Evolutionary conservation across 2,888 invertebrate species (phyloP), one percentile per base, ranked within the genome.

Genomic region (Urechis unicinctus): DNA sequence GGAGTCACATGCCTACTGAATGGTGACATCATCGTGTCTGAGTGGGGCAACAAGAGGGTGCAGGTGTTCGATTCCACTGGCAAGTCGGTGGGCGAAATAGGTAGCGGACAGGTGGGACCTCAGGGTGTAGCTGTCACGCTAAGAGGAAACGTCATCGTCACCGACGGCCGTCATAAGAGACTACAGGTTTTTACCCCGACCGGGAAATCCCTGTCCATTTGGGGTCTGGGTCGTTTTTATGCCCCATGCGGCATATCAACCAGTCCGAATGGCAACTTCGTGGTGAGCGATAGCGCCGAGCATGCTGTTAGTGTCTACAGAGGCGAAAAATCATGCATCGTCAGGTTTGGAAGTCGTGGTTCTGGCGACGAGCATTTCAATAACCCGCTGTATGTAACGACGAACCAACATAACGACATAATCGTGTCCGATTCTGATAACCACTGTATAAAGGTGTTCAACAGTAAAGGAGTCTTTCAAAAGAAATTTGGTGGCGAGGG

Each of bases 351-450:
- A 1, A 46, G 50, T 3, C 29, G 50, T 17, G 62, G 62, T 5
- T 41, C 31, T 4, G 28, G 44, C 21, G 60, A 59, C 22, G 52
- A 54, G 30, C 50, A 61, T 41, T 65, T 65, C 50, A 51, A 61
- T n/a, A 56, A 58, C 42, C 65, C 65, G 1, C 46, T 62, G 2
- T 65, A 65, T 49, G 62, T 61, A 6, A 46, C 58, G 24, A 50
- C 60, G 26, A 60, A 60, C 6, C 57, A 50, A 13, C 50, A 63
- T 51, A 63, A 63, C 52, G 61, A 65, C 24, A 59, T 65, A 47
- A 58, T 64, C 46, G 58, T 65, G 21, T 65, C 64, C 1, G 65
- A 65, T 53, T 63, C 62, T 1, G 60, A 65, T 45, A 65, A 65
- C 44, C 64, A 65, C 50, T 60, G 59, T 44, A 43, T 65, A 24